phyloP scores from a whole-genome alignment of 2,888 invertebrate species.

The Andrena hattorfiana region DNA sequence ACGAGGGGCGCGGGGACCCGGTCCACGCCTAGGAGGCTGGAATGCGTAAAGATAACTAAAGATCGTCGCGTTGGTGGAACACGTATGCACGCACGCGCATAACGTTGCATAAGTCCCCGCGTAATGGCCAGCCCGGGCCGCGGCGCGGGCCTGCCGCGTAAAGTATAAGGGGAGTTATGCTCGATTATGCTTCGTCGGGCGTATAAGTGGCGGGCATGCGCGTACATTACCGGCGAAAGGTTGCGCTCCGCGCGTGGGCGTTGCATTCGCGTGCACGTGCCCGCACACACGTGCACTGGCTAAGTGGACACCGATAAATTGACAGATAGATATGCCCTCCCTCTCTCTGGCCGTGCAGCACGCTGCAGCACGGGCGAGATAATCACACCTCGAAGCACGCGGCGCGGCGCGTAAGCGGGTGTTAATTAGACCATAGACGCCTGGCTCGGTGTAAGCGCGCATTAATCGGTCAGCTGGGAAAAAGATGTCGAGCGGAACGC shows the following conservation, averaged over 20 bases:
- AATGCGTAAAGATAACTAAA: constrained; percentile 63
- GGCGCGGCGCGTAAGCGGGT: constrained; percentile 11
- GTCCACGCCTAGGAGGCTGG: constrained; percentile 59
- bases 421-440: constrained; percentile 57
- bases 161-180: constrained; percentile 54
- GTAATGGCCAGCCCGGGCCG: constrained; percentile 48
- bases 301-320: constrained; percentile 66
- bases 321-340: constrained; percentile 57
- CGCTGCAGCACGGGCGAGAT: constrained; percentile 33
- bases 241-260: constrained; percentile 46
- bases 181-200: constrained; percentile 57
- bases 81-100: constrained; percentile 12
- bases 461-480: constrained; percentile 37
- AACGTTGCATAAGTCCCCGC: constrained; percentile 54
- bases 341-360: constrained; percentile 1
- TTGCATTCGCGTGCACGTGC: constrained; percentile 50
- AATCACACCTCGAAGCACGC: constrained; percentile 57
- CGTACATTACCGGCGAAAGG: constrained; percentile 39
- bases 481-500: constrained; percentile 25
- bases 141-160: constrained; percentile 44
- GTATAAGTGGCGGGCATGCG: constrained; percentile 48
- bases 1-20: background rate
- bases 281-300: constrained; percentile 39
- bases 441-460: constrained; percentile 35
- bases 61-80: constrained; percentile 55